phyloP scores from a whole-genome alignment of 2,888 invertebrate genomes.

The Dolichopus griseipennis region DNA sequence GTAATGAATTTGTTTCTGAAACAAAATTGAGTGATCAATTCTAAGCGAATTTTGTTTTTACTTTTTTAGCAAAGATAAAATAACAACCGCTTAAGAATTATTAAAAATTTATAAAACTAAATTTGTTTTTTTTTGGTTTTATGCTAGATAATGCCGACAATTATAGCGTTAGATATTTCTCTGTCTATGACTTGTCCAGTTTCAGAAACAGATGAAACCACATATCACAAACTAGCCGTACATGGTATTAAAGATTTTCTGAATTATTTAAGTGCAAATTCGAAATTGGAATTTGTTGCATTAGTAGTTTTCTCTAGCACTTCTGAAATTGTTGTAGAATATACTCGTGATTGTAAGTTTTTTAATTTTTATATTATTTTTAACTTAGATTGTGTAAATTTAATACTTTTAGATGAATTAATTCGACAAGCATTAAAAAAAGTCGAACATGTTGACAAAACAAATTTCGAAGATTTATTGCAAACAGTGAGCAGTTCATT shows the following conservation, averaged over 20 bases:
- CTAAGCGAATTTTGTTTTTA: too few relatives aligned
- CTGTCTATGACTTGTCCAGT: conserved; percentile 40
- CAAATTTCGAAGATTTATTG: conserved; percentile 71
- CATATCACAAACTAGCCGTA: conserved; percentile 38
- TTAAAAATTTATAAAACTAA: too few relatives aligned
- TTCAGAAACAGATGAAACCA: conserved; percentile 39
- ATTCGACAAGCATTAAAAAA: conserved; percentile 67
- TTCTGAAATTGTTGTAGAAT: conserved; percentile 61
- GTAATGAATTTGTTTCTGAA: too few relatives aligned
- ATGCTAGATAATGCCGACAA: conserved; percentile 39
- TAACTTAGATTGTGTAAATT: background rate
- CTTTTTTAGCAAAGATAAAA: too few relatives aligned
- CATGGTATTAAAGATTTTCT: conserved; percentile 39
- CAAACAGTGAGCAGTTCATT: conserved; percentile 71
- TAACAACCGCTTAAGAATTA: too few relatives aligned
- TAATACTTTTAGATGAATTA: conserved; percentile 46
- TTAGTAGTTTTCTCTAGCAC: conserved; percentile 34
- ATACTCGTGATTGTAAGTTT: conserved; percentile 65
- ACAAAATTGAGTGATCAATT: too few relatives aligned
- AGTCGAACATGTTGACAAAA: conserved; percentile 78
- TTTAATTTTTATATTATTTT: too few relatives aligned
- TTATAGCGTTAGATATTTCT: conserved; percentile 41
- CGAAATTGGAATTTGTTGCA: conserved; percentile 37
- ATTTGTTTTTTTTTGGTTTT: too few relatives aligned
- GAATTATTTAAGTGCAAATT: conserved; percentile 35